Conservation (phyloP, 2,888 invertebrate species). For the Chesias legatella region DNA sequence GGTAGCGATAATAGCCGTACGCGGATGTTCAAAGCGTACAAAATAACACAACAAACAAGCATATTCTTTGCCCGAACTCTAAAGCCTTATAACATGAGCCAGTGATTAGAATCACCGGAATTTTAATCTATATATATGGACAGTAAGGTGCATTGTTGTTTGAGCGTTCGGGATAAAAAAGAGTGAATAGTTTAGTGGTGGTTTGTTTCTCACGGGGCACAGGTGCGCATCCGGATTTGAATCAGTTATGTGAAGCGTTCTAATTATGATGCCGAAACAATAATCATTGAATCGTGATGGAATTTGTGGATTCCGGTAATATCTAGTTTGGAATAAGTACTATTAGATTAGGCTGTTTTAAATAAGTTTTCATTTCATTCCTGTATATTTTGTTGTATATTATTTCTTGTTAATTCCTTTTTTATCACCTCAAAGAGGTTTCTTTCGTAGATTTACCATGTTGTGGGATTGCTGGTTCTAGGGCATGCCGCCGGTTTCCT, state of each 20-base stretch:
- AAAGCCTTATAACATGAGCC: constrained; percentile 50
- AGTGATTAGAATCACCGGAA: constrained; percentile 15
- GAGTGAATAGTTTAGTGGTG: constrained; percentile 41
- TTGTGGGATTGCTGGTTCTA: too few relatives aligned
- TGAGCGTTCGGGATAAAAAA: constrained; percentile 25
- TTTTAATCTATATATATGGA: constrained; percentile 18
- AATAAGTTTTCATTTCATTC: too few relatives aligned
- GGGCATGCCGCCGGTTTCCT: too few relatives aligned
- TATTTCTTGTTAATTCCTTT: too few relatives aligned
- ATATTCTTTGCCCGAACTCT: too few relatives aligned
- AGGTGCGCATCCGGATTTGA: constrained; percentile 76
- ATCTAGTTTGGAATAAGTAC: background rate
- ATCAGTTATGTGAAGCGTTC: constrained; percentile 55
- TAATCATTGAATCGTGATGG: constrained; percentile 27
- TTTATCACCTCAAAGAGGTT: too few relatives aligned
- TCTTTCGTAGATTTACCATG: too few relatives aligned
- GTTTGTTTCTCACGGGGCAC: constrained; percentile 69
- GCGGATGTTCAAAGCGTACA: constrained; percentile 73
- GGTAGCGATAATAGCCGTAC: constrained; percentile 63
- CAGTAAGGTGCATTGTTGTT: constrained; percentile 15
- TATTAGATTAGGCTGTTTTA: too few relatives aligned
- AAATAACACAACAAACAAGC: constrained; percentile 71
- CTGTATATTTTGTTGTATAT: too few relatives aligned
- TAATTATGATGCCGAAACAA: constrained; percentile 56
- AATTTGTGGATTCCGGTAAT: constrained; percentile 4